Conservation (phyloP, 2,888 invertebrate genomes). For the Thecocarcelia acutangulata region DNA sequence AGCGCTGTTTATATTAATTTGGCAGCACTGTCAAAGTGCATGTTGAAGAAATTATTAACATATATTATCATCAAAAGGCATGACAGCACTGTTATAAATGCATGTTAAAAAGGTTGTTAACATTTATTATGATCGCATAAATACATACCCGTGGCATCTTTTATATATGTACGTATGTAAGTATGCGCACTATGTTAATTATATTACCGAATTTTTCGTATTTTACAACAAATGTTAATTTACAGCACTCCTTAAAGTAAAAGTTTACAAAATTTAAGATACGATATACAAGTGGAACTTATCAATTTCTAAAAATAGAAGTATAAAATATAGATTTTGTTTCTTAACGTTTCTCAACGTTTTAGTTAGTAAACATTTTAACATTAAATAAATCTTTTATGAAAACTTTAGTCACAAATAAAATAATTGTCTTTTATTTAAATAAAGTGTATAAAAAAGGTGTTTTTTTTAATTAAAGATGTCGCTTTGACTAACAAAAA, state of each 20-base stretch:
- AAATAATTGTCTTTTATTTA: too few species aligned
- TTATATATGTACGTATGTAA: conserved; percentile 41
- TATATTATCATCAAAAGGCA: too few species aligned
- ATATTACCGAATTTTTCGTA: conserved; percentile 32
- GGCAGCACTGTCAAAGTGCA: too few species aligned
- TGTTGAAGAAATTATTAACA: too few species aligned
- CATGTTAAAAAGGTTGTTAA: not conserved
- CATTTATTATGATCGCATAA: conserved; percentile 62
- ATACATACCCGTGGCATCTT: conserved; percentile 73
- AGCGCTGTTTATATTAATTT: too few species aligned
- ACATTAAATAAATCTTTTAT: not conserved
- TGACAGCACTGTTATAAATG: too few species aligned
- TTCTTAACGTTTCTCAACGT: too few species aligned
- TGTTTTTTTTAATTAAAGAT: conserved; percentile 56
- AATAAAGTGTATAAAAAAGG: not conserved
- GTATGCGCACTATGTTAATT: too few species aligned
- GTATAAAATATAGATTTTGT: not conserved
- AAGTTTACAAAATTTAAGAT: not conserved
- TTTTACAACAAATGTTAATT: conserved; percentile 21
- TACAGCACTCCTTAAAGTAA: conserved; percentile 42
- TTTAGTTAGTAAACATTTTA: too few species aligned
- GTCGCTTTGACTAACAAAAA: conserved; percentile 69
- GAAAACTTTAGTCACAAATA: too few species aligned
- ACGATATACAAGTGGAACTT: conserved; percentile 33
- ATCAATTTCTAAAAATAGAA: conserved; percentile 23